Evolutionary conservation across 2,888 invertebrate genomes (phyloP), one percentile per base, ranked within the genome.

Genomic region (Marronus borbonicus): DNA sequence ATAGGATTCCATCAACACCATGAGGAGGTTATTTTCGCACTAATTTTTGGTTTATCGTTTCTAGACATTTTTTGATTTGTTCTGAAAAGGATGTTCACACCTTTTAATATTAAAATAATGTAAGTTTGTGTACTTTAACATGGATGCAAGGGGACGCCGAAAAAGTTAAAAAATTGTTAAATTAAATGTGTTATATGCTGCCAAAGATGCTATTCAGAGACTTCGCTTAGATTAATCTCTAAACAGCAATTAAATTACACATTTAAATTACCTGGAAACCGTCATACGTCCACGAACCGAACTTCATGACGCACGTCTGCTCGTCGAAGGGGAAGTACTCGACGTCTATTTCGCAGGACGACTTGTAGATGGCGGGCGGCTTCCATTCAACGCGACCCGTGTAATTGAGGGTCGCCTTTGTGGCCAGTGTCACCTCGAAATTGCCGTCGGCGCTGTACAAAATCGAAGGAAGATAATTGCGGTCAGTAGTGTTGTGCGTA

Each of bases 311-410:
- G 89, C 96, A 96, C 79, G 95, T 95, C 88, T 96, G 96, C 88
- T 95, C 94, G 88, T 95, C 95, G 88, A 95, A 95, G 39, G 95
- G 95, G 88, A 95, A 95, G 89, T 95, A 95, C 88, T 95, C 95
- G 80, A 95, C 95, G 90, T 95, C 94, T 85, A 95, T 95, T 89
- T 95, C 94, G 87, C 95, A 95, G 85, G 95, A 95, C 88, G 96
- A 96, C 90, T 97, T 95, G 90, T 96, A 97, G 86, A 97, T 96
- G 84, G 96, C 97, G 55, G 97, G 97, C 77, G 97, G 97, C 86
- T 96, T 95, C 96, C 96, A 96, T 85, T 95, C 94, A 76, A 97
- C 96, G 83, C 93, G 92, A 78, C 96, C 96, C 74, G 94, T 94
- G 87, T 92, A 94, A 89, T 94, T 94, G 68, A 95, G 90, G 79